A percentile compares a stretch with the other conserved stretches of the same genome.
These are phyloP conservation scores for Sylvia borin DNA, from an alignment of 2,797 vertebrate species.

Conservation along the genomic window DNA sequence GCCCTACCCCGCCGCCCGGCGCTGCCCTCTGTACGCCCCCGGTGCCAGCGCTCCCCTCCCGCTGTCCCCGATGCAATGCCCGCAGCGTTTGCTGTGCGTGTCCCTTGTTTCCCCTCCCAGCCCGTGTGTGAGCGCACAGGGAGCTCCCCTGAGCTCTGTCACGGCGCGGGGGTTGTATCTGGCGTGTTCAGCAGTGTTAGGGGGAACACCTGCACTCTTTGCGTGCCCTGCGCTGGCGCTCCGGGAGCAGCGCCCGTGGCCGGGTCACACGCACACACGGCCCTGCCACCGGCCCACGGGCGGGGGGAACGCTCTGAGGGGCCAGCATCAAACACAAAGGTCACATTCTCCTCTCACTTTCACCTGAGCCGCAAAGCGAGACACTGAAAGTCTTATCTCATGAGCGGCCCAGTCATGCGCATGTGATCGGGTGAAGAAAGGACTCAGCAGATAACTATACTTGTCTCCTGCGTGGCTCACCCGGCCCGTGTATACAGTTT, in stretches of 20 bases:
- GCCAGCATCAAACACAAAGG: neutral
- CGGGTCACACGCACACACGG: fast-evolving
- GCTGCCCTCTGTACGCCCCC: neutral
- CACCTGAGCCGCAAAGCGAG: neutral
- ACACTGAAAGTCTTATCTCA: neutral
- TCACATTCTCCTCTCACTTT: constrained; percentile 17
- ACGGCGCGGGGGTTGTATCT: fast-evolving
- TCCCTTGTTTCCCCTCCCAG: neutral
- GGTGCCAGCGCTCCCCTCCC: neutral
- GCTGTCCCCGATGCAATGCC: fast-evolving
- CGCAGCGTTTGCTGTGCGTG: fast-evolving
- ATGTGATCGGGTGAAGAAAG: constrained; percentile 28
- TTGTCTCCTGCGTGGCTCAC: neutral
- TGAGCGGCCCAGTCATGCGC: neutral
- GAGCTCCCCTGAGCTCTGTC: neutral
- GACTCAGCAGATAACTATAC: constrained; percentile 41
- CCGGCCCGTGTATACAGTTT: neutral
- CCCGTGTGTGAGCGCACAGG: fast-evolving
- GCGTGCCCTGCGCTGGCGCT: fast-evolving
- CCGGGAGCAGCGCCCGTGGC: neutral
- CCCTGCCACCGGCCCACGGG: fast-evolving
- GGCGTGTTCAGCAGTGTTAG: fast-evolving
- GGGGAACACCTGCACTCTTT: fast-evolving
- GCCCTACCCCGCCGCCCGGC: too few species aligned
- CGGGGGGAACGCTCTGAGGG: neutral